phyloP scores from a whole-genome alignment of 1,140 invertebrate genomes.

The Anadara kagoshimensis region DNA sequence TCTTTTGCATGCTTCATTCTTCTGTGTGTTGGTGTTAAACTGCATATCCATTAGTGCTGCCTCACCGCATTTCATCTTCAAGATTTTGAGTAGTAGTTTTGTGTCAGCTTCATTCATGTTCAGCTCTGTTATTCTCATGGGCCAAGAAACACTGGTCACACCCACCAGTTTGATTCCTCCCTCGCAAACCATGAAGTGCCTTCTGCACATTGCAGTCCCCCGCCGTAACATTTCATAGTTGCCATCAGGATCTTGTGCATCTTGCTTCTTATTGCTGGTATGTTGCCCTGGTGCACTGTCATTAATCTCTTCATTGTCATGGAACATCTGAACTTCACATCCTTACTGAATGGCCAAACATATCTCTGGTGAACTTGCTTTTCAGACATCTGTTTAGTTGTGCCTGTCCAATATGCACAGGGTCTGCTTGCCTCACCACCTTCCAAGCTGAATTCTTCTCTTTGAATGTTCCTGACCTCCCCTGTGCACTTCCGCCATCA shows the following conservation, averaged over 20 bases:
- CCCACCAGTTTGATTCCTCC: conserved; percentile 1
- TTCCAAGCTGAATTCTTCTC: background rate
- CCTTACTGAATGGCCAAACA: background rate
- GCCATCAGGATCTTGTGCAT: background rate
- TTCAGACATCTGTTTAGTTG: background rate
- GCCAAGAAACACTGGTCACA: background rate
- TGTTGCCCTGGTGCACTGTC: background rate
- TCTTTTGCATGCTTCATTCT: too few species aligned
- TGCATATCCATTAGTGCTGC: too few species aligned
- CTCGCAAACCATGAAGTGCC: background rate
- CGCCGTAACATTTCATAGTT: background rate
- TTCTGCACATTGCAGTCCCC: conserved; percentile 1
- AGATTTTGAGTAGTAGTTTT: too few species aligned
- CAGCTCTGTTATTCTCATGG: too few species aligned
- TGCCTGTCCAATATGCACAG: background rate
- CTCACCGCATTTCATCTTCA: too few species aligned
- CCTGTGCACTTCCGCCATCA: background rate
- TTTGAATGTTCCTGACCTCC: background rate
- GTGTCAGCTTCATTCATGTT: too few species aligned
- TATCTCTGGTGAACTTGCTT: background rate
- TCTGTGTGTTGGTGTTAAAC: too few species aligned
- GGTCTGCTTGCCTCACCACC: background rate
- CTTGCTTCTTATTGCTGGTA: background rate
- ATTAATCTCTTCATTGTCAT: background rate
- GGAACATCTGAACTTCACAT: conserved; percentile 2